Conservation (phyloP, 2,797 vertebrate genomes). For the Micromesistius poutassou region DNA sequence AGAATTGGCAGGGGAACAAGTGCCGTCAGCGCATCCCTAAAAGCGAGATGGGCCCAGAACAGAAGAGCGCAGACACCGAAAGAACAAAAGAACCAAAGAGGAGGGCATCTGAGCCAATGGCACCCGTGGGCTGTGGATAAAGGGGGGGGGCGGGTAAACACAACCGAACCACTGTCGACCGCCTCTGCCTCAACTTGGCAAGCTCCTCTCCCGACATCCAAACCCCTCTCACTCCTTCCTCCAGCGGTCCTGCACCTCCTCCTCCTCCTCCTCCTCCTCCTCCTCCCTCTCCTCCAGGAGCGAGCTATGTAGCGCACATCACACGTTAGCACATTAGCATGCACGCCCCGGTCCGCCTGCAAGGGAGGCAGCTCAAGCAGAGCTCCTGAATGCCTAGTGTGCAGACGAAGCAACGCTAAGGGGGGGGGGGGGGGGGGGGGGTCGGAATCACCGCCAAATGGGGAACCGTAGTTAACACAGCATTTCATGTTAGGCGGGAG, state of each 20-base stretch:
- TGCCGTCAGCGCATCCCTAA: not conserved
- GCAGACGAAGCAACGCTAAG: constrained; percentile 20
- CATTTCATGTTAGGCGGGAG: not conserved
- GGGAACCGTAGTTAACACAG: too few species aligned
- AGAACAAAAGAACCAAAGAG: constrained; percentile 62
- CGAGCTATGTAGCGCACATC: constrained; percentile 28
- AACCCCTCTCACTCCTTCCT: constrained; percentile 46
- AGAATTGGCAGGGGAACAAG: not conserved
- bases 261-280: constrained; percentile 40
- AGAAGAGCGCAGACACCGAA: not conserved
- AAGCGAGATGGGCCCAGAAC: constrained; percentile 23
- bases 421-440: not conserved
- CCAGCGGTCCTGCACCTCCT: constrained; percentile 44
- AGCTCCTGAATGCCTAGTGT: constrained; percentile 39
- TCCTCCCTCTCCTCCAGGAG: constrained; percentile 18
- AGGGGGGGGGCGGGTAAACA: constrained; percentile 14
- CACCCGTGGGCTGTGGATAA: constrained; percentile 14
- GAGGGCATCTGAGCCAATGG: constrained; percentile 22
- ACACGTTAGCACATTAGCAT: constrained; percentile 56
- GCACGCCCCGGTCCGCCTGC: constrained; percentile 64
- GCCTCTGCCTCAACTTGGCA: constrained; percentile 60
- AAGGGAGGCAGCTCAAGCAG: constrained; percentile 52
- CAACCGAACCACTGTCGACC: constrained; percentile 58
- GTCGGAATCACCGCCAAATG: not conserved
- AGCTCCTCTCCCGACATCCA: constrained; percentile 47